Evolutionary conservation across 2,797 vertebrate genomes (phyloP).

Genomic region (Sebastes iracundus): DNA sequence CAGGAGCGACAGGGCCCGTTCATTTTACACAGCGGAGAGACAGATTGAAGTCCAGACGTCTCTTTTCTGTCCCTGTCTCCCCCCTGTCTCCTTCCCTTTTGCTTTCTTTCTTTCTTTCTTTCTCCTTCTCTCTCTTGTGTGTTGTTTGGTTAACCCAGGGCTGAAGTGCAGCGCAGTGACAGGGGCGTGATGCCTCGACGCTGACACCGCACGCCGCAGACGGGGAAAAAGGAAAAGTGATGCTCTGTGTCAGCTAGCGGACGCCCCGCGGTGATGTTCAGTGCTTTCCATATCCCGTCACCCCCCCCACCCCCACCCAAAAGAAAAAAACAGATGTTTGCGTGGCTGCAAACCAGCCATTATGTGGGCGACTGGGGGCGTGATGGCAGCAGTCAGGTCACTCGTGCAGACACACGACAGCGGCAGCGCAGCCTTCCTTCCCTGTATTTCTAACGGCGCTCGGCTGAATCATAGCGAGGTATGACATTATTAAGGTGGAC

Average conservation of each 20-base stretch:
- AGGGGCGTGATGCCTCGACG: slow-evolving; percentile 40
- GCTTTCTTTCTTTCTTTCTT: not conserved
- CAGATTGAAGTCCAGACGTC: slow-evolving; percentile 67
- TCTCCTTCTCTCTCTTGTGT: not conserved
- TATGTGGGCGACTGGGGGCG: slow-evolving; percentile 31
- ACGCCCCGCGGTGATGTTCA: slow-evolving; percentile 50
- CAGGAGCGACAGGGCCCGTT: slow-evolving; percentile 45
- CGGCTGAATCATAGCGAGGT: slow-evolving; percentile 24
- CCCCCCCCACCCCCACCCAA: not conserved
- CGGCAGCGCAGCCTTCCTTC: not conserved
- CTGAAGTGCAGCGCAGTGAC: slow-evolving; percentile 45
- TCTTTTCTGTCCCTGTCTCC: slow-evolving; percentile 31
- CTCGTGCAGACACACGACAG: not conserved
- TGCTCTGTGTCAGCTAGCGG: slow-evolving; percentile 55
- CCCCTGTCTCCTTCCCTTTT: not conserved
- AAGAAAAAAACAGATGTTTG: slow-evolving; percentile 62
- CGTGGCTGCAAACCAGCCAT: slow-evolving; percentile 52
- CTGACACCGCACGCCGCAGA: slow-evolving; percentile 41
- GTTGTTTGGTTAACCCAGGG: slow-evolving; percentile 48
- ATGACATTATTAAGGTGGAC: slow-evolving; percentile 39
- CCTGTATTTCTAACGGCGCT: slow-evolving; percentile 4
- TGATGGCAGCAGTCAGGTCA: slow-evolving; percentile 36
- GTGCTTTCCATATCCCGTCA: slow-evolving; percentile 19
- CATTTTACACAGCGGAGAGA: slow-evolving; percentile 45
- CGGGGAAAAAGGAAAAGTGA: slow-evolving; percentile 37